phyloP scores from a whole-genome alignment of 92 coral and sea anemone genomes.

The Palythoa grandiflora region DNA sequence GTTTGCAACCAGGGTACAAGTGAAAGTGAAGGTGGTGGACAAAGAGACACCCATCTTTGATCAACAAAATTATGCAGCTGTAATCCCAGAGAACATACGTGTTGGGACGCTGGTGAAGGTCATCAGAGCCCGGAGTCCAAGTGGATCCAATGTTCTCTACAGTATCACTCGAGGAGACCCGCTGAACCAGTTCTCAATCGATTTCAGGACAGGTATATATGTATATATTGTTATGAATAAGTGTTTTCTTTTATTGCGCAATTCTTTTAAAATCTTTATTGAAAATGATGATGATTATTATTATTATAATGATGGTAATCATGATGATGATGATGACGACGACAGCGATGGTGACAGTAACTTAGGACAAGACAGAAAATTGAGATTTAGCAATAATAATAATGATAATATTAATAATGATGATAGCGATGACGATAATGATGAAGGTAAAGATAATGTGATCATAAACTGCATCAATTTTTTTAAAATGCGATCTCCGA shows the following conservation, averaged over 20 bases:
- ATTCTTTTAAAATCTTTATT: not conserved
- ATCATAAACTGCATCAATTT: no score
- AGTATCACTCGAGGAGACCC: conserved; percentile 87
- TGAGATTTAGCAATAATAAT: no score
- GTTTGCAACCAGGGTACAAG: conserved; percentile 72
- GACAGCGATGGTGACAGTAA: no score
- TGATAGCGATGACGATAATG: no score
- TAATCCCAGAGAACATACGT: conserved; percentile 69
- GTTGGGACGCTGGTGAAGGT: conserved; percentile 68
- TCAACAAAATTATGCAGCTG: conserved; percentile 75
- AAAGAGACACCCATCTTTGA: conserved; percentile 96
- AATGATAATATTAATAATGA: no score
- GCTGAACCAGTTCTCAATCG: conserved; percentile 82
- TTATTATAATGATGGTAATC: no score
- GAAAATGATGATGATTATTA: not conserved
- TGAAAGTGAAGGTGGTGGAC: conserved; percentile 91
- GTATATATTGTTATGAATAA: not conserved
- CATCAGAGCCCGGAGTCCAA: conserved; percentile 92
- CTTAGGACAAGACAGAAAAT: no score
- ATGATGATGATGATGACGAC: no score
- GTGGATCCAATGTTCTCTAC: conserved; percentile 80
- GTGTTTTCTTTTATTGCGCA: not conserved
- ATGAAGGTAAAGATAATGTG: no score
- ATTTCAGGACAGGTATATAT: conserved; percentile 82
- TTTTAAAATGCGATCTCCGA: no score